A percentile compares a stretch with the other conserved stretches of the same genome.
phyloP scores from a whole-genome alignment of 2,888 invertebrate genomes.

The Rhimphoctona megacephalus region DNA sequence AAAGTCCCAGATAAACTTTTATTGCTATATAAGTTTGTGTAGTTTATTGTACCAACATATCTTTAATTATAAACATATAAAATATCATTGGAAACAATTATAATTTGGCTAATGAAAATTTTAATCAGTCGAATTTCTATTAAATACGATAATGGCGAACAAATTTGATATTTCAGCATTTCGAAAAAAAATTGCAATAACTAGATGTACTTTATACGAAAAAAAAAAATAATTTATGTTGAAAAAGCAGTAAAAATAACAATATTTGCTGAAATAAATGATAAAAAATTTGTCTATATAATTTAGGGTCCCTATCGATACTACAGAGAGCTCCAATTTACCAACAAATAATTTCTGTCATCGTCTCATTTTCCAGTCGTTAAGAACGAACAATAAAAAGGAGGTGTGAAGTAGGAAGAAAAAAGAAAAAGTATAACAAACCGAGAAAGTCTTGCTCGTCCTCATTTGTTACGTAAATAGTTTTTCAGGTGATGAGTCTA shows the following conservation, averaged over 20 bases:
- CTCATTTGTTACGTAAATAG: conserved; percentile 38
- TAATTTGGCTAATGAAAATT: neutral
- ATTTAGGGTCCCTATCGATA: neutral
- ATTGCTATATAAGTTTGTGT: conserved; percentile 6
- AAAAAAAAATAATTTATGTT: neutral
- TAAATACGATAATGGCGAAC: neutral
- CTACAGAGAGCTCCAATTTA: neutral
- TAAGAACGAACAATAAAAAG: neutral
- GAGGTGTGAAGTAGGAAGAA: neutral
- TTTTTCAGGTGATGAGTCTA: neutral
- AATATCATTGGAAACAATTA: neutral
- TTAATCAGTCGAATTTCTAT: neutral
- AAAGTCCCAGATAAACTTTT: conserved; percentile 53
- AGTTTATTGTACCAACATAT: neutral
- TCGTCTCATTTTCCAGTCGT: conserved; percentile 26
- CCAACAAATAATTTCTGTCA: neutral
- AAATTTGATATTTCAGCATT: neutral
- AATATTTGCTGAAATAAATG: neutral
- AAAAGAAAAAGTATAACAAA: conserved; percentile 24
- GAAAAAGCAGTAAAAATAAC: neutral
- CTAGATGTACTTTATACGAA: neutral
- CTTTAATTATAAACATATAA: neutral
- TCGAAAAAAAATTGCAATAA: neutral
- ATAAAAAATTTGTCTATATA: neutral
- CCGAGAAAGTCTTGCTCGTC: conserved; percentile 18